Evolutionary conservation across 2,113 vertebrate genomes (phyloP), one percentile per base, ranked within the genome.

Genomic region (Oncorhynchus kisutch): DNA sequence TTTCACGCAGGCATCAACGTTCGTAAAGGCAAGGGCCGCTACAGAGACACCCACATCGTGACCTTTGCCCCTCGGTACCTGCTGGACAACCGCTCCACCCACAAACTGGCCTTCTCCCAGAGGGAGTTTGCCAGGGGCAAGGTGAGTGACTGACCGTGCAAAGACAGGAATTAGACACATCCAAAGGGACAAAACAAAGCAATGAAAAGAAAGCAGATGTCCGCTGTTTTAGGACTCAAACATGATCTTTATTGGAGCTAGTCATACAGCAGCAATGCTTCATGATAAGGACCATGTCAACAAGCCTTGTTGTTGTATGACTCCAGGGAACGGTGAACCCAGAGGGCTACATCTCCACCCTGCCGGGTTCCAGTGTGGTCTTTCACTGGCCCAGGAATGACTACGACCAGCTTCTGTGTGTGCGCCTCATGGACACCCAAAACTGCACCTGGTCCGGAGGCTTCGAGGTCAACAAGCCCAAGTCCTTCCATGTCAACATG

Each of bases 301-400:
- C 14, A 14, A 54, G 4, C 16, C 54, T 8, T 24, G 18, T 9
- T 68, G 57, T 13, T 18, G 20, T 48, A n/a, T 49, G 39, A 4
- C 22, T 13, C 0, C 48, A 99, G 98, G 97, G 95, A 12, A 88
- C 95, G 0, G 86, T 80, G 67, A 99, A 99, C 82, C 97, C 97
- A 0, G 95, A 96, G 0, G 97, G 97, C 65, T 99, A 99, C 76
- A 96, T 99, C 82, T 98, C 97, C 79, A 99, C 97, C 0, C 93
- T 97, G n/a, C 95, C 97, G 0, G 97, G 98, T 22, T 99, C 98
- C 86, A 99, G 96, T 0, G 97, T 99, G 0, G 97, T 98, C 48
- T 99, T 99, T 89, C 98, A 99, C 84, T 99, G 98, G 98, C 98
- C 98, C 3, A 93, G 98, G 20, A 99, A 99, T 0, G 98, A 99